Evolutionary conservation across 92 coral and sea anemone species (phyloP).

Genomic region (Epizoanthus illoricatus): DNA sequence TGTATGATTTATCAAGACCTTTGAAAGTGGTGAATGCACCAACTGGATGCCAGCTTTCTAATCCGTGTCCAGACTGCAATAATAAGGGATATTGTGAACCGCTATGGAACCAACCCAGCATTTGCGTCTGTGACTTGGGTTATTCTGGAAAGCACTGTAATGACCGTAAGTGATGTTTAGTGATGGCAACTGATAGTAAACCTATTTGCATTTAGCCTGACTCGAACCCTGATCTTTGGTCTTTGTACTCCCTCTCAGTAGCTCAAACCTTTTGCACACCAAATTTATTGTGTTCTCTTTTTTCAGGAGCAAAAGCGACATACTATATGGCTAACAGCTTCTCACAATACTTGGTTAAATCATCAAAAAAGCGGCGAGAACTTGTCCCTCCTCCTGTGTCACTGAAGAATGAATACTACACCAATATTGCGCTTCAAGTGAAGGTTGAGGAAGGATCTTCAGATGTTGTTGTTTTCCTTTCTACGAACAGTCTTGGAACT

Average conservation of each 20-base stretch:
- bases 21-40: constrained; percentile 66
- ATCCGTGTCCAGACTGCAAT: constrained; percentile 71
- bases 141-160: constrained; percentile 70
- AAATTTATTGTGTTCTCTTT: constrained; percentile 1
- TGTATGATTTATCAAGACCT: constrained; percentile 90
- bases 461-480: constrained; percentile 79
- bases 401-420: constrained; percentile 71
- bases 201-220: not conserved
- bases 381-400: constrained; percentile 76
- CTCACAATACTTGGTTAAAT: constrained; percentile 75
- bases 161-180: constrained; percentile 66
- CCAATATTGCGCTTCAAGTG: constrained; percentile 86
- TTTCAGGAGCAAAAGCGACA: constrained; percentile 72
- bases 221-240: not conserved
- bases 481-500: constrained; percentile 85
- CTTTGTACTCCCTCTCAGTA: not conserved
- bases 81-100: constrained; percentile 89
- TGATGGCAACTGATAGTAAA: not conserved
- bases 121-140: constrained; percentile 88
- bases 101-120: constrained; percentile 58
- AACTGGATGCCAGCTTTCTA: constrained; percentile 68
- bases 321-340: constrained; percentile 79
- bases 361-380: constrained; percentile 70
- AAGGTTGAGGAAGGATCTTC: constrained; percentile 62
- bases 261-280: not conserved